Evolutionary conservation across 2,113 vertebrate species (phyloP).

Genomic region (Hyperoodon ampullatus): DNA sequence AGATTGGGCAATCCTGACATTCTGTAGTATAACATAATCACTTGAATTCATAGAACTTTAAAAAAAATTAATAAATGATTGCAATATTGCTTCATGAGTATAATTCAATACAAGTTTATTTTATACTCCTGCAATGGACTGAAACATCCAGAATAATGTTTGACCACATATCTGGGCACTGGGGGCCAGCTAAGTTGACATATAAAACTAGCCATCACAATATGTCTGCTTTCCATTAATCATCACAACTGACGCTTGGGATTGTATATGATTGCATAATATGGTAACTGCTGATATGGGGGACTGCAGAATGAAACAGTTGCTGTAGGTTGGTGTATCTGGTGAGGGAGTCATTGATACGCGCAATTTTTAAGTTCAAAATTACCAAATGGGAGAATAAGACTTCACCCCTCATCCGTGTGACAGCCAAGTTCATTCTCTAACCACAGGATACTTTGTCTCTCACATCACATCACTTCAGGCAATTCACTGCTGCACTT

Average conservation of each 20-base stretch:
- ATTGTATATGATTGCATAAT: background rate
- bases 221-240: background rate
- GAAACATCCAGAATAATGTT: background rate
- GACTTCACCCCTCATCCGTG: background rate
- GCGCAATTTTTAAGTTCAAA: background rate
- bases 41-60: background rate
- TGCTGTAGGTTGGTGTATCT: background rate
- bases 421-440: background rate
- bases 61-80: background rate
- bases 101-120: background rate
- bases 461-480: background rate
- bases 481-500: background rate
- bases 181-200: background rate
- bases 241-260: background rate
- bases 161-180: background rate
- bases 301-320: background rate
- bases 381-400: background rate
- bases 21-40: background rate
- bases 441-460: background rate
- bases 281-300: background rate
- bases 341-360: background rate
- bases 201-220: background rate
- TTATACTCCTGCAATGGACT: background rate
- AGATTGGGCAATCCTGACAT: background rate
- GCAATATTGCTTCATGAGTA: background rate